phyloP scores from a whole-genome alignment of 92 coral and sea anemone species.

The Umimayanthus chanpuru region DNA sequence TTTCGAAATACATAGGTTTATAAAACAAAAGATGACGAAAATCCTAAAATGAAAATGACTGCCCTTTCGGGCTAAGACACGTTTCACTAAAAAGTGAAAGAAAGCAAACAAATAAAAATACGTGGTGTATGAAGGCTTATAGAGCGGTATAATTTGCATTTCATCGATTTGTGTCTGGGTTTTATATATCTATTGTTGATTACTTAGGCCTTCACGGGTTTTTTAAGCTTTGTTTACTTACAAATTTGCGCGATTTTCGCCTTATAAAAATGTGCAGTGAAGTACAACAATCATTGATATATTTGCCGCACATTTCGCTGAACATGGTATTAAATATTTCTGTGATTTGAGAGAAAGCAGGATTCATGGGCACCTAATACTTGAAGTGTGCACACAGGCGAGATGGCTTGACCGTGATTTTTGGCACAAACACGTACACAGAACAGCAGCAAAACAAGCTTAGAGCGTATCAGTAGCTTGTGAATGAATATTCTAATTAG shows the following conservation, averaged over 20 bases:
- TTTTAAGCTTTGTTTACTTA: not conserved
- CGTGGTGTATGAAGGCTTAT: not conserved
- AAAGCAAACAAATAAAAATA: conserved; percentile 28
- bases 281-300: not conserved
- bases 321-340: not conserved
- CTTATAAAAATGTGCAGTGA: not conserved
- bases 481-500: not conserved
- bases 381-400: not conserved
- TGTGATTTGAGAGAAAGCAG: not conserved
- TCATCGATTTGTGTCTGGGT: not conserved
- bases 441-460: not conserved
- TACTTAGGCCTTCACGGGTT: not conserved
- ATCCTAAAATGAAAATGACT: conserved; percentile 1
- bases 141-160: conserved; percentile 26
- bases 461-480: not conserved
- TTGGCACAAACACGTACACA: not conserved
- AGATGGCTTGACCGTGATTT: conserved; percentile 3
- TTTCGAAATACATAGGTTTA: not conserved
- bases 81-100: not conserved
- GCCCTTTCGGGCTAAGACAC: conserved; percentile 18
- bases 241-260: not conserved
- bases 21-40: conserved; percentile 5
- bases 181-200: not conserved
- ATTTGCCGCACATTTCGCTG: not conserved
- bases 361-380: not conserved